Conservation (phyloP, 2,113 vertebrate genomes). For the Paratilapia polleni region DNA sequence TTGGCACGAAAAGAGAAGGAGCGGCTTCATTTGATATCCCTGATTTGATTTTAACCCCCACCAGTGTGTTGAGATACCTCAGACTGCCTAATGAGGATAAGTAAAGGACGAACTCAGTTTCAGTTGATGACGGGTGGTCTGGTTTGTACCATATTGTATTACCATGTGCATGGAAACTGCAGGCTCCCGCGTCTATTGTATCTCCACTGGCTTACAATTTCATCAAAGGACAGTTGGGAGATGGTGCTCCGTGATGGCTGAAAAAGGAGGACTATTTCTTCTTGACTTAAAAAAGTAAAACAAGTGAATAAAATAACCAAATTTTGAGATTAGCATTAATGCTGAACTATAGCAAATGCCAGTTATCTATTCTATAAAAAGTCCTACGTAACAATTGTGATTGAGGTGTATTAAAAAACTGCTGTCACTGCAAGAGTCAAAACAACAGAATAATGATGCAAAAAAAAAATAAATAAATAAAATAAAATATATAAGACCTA, state of each 20-base stretch:
- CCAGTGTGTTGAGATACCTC: constrained; percentile 9
- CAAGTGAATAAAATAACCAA: not conserved
- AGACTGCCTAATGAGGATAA: constrained; percentile 46
- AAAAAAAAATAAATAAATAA: too few relatives aligned
- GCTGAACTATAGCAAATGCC: not conserved
- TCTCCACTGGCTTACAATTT: constrained; percentile 37
- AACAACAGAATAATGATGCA: not conserved
- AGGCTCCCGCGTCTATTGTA: constrained; percentile 25
- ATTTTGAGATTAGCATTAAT: not conserved
- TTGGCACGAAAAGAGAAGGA: not conserved
- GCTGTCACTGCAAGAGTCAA: not conserved
- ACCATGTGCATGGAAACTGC: constrained; percentile 46
- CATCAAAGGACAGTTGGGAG: constrained; percentile 13
- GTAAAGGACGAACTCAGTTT: constrained; percentile 21
- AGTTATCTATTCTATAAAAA: not conserved
- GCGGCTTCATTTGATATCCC: constrained; percentile 48
- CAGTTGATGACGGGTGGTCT: constrained; percentile 25
- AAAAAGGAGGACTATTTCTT: not conserved
- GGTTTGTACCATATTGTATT: constrained; percentile 60
- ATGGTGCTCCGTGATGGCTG: not conserved
- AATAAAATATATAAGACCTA: too few relatives aligned
- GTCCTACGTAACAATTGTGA: not conserved
- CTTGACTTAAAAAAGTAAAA: not conserved
- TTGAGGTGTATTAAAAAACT: not conserved
- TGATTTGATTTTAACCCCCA: constrained; percentile 55